Evolutionary conservation across 2,113 vertebrate species (phyloP), one percentile per base, ranked within the genome.

Genomic region (Chlamydotis undulata): DNA sequence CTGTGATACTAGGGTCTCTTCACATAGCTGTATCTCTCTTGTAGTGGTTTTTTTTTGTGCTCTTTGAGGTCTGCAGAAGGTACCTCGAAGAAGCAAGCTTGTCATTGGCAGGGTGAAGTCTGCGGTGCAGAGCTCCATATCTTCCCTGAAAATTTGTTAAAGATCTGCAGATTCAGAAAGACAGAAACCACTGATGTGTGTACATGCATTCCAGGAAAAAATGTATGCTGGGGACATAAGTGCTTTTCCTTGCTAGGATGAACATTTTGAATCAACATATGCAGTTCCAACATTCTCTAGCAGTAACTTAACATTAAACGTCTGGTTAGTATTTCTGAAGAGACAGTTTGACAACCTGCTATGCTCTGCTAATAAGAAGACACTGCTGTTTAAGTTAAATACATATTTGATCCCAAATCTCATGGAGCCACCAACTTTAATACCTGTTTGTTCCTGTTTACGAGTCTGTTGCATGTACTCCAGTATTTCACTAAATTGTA

Each of bases 301-400:
- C 64, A 86, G 68, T 93, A 88, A 69, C 85, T 96, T 96, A 90
- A 57, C 79, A 77, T 94, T 93, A 81, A 95, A 92, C 28, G 47
- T 96, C 93, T 96, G 95, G 88, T 95, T 94, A 92, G 23, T 86
- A 56, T 94, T 95, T 96, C 79, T 75, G 60, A 78, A 78, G 83
- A 95, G 94, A 92, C 92, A 93, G 56, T 90, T 90, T 96, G 96
- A 87, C 92, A 94, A 14, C 79, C 43, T 5, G 8, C 73, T 74
- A 14, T 75, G 60, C 60, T 81, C 71, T 92, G 76, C 88, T 94
- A 86, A 83, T 93, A 81, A 78, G 84, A 73, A 89, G 73, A 78
- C 81, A 69, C 74, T 89, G n/a, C 83, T 93, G 64, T 86, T 90
- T 59, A 92, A 83, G 26, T 92, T 90, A 90, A 88, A 71, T 94